Percentiles rank a stretch among this genome's conserved stretches.
phyloP scores from a whole-genome alignment of 2,113 vertebrate species.

The Gasterosteus aculeatus region DNA sequence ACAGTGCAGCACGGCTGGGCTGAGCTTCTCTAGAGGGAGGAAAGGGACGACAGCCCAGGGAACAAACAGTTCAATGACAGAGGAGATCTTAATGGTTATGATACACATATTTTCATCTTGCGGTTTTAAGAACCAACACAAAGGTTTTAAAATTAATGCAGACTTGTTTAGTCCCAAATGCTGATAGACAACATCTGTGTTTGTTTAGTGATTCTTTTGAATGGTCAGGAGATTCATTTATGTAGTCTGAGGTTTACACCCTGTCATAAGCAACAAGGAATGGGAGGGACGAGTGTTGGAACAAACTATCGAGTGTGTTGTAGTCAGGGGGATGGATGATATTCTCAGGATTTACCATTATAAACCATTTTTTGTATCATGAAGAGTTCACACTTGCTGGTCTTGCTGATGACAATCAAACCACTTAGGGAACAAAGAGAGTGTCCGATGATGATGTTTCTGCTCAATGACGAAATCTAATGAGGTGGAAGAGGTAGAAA shows the following conservation, averaged over 20 bases:
- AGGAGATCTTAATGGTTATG: no score
- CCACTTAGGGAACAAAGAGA: not conserved
- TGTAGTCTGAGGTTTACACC: not conserved
- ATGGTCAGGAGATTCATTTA: conserved; percentile 11
- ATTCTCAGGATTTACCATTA: not conserved
- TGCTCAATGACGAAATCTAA: not conserved
- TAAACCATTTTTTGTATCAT: not conserved
- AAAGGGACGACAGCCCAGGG: no score
- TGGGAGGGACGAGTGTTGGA: conserved; percentile 56
- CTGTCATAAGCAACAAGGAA: conserved; percentile 68
- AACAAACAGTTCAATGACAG: no score
- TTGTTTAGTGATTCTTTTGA: conserved; percentile 21
- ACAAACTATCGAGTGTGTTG: conserved; percentile 31
- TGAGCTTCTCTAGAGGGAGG: no score
- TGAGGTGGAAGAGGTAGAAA: not conserved
- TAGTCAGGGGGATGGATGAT: not conserved
- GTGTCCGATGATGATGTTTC: conserved; percentile 8
- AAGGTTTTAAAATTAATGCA: not conserved
- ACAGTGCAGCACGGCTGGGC: no score
- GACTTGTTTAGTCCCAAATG: not conserved
- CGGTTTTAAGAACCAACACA: conserved; percentile 2
- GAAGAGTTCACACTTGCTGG: not conserved
- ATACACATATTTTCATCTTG: not conserved
- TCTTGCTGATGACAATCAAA: conserved; percentile 14
- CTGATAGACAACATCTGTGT: conserved; percentile 30